Evolutionary conservation across 2,888 invertebrate species (phyloP).

Genomic region (Hemaris fuciformis): DNA sequence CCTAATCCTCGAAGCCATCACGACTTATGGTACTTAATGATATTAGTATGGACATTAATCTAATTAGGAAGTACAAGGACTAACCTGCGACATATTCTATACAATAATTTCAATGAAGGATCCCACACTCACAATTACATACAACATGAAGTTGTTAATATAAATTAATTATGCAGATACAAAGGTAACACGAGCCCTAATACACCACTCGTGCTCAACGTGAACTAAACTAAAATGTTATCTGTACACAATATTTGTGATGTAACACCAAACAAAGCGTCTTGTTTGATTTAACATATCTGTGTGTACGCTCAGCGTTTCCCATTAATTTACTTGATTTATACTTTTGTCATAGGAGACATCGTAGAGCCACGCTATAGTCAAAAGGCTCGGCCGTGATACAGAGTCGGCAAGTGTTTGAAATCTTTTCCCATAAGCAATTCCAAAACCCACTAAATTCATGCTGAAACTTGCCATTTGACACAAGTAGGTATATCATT

Average conservation of each 20-base stretch:
- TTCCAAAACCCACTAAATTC: too few relatives aligned
- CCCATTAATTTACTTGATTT: not conserved
- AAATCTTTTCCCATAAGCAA: too few relatives aligned
- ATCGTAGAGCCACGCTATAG: too few relatives aligned
- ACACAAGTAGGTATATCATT: too few relatives aligned
- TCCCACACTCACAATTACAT: not conserved
- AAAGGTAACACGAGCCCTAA: not conserved
- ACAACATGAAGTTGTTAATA: not conserved
- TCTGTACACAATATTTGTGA: not conserved
- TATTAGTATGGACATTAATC: too few relatives aligned
- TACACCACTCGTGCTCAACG: not conserved
- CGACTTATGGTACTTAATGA: too few relatives aligned
- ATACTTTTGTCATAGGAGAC: not conserved
- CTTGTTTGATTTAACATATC: slow-evolving; percentile 21
- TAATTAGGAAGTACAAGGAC: not conserved
- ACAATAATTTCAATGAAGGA: too few relatives aligned
- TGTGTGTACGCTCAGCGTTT: not conserved
- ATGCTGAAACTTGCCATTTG: too few relatives aligned
- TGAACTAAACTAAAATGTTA: slow-evolving; percentile 1
- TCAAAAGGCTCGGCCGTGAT: too few relatives aligned
- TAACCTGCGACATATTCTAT: not conserved
- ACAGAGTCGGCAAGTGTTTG: too few relatives aligned
- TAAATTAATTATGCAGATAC: not conserved
- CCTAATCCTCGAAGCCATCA: too few relatives aligned
- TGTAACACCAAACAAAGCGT: not conserved